These are phyloP conservation scores for Dicycla oo DNA, from an alignment of 2,888 invertebrate species.

Conservation along the genomic window DNA sequence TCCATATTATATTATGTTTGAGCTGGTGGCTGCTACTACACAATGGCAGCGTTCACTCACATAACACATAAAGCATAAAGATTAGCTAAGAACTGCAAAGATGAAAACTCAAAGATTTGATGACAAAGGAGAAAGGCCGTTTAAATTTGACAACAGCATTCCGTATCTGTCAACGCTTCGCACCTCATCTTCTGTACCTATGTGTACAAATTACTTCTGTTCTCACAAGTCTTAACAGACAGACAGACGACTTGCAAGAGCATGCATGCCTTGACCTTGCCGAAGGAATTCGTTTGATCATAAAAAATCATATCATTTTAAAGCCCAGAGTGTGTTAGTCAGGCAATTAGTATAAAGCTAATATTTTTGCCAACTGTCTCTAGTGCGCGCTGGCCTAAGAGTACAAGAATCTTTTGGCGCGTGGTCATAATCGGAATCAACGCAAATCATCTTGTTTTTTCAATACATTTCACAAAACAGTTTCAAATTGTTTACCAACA, in stretches of 20 bases:
- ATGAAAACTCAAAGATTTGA: neutral
- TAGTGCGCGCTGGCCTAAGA: neutral
- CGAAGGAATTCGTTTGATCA: neutral
- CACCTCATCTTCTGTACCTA: neutral
- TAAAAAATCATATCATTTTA: neutral
- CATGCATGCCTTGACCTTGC: neutral
- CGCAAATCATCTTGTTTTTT: neutral
- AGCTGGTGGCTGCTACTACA: neutral
- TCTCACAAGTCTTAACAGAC: neutral
- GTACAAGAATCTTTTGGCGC: neutral
- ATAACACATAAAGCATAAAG: slow-evolving; percentile 20
- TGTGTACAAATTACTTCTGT: neutral
- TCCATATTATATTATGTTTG: no score
- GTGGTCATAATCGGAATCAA: neutral
- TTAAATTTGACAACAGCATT: neutral
- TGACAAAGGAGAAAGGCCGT: neutral
- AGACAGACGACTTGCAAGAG: neutral
- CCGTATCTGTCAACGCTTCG: neutral
- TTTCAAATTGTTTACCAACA: neutral
- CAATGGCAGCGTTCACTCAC: slow-evolving; percentile 10
- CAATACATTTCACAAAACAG: neutral
- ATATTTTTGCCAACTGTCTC: neutral
- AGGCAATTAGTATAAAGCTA: neutral
- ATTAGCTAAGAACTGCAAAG: slow-evolving; percentile 1
- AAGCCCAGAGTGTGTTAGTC: neutral